These are phyloP conservation scores for Megaptera novaeangliae DNA, from an alignment of 2,113 vertebrate genomes.

Conservation along the genomic window DNA sequence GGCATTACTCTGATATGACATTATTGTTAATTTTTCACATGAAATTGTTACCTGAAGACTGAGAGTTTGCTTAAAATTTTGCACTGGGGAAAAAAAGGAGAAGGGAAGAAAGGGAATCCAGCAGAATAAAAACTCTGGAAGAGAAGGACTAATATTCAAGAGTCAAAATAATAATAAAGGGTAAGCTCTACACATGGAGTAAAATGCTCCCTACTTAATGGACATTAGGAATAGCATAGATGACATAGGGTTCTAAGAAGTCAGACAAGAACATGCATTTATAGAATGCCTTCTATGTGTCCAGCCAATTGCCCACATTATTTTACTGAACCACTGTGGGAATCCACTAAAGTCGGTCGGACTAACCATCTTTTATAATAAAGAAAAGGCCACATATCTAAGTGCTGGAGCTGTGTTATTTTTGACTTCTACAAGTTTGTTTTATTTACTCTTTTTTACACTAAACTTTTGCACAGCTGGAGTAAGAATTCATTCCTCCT, in stretches of 20 bases:
- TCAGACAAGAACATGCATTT: neutral
- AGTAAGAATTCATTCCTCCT: neutral
- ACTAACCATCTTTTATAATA: neutral
- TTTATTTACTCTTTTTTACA: neutral
- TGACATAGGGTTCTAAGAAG: neutral
- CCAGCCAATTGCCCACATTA: neutral
- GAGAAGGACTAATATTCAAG: neutral
- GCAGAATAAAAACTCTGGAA: neutral
- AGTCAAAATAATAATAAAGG: neutral
- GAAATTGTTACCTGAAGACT: neutral
- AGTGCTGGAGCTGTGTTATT: neutral
- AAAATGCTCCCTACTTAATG: neutral
- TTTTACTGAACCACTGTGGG: neutral
- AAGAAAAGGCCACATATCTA: neutral
- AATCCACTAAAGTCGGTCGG: neutral
- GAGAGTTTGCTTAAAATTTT: neutral
- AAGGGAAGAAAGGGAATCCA: neutral
- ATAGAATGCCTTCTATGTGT: neutral
- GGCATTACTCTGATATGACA: neutral
- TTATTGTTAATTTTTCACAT: slow-evolving; percentile 9
- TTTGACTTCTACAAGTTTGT: neutral
- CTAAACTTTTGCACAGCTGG: neutral
- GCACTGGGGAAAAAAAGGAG: neutral
- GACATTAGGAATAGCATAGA: neutral
- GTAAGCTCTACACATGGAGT: neutral